Evolutionary conservation across 2,113 vertebrate genomes (phyloP).

Genomic region (Neotragus moschatus): DNA sequence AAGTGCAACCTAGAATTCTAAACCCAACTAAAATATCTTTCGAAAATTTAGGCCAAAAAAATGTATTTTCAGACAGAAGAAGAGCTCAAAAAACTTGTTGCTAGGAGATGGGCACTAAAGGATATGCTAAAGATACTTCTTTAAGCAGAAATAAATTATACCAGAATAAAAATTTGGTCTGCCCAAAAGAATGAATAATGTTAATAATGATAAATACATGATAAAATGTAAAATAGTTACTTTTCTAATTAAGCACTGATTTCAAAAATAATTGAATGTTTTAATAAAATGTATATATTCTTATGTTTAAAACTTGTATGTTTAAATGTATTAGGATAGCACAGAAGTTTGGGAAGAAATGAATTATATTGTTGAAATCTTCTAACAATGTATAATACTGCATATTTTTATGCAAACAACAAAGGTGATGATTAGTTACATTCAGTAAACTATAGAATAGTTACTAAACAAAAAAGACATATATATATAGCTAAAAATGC

Average conservation of each 20-base stretch:
- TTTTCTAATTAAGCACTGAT: background rate
- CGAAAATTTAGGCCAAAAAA: background rate
- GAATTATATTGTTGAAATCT: background rate
- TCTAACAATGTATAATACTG: background rate
- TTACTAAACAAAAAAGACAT: background rate
- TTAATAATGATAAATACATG: background rate
- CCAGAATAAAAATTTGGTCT: background rate
- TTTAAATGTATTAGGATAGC: background rate
- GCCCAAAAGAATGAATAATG: background rate
- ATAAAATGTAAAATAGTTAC: background rate
- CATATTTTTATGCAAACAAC: background rate
- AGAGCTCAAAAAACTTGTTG: background rate
- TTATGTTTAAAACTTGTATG: background rate
- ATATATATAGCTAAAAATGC: background rate
- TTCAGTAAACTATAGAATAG: background rate
- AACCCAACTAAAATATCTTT: background rate
- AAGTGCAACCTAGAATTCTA: background rate
- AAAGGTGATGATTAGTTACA: background rate
- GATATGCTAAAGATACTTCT: background rate
- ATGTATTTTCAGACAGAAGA: background rate
- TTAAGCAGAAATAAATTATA: background rate
- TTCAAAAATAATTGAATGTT: background rate
- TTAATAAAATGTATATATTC: background rate
- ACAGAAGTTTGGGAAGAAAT: background rate
- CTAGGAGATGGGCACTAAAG: background rate